phyloP scores from a whole-genome alignment of 1,140 invertebrate genomes.

The Drosophila albomicans region DNA sequence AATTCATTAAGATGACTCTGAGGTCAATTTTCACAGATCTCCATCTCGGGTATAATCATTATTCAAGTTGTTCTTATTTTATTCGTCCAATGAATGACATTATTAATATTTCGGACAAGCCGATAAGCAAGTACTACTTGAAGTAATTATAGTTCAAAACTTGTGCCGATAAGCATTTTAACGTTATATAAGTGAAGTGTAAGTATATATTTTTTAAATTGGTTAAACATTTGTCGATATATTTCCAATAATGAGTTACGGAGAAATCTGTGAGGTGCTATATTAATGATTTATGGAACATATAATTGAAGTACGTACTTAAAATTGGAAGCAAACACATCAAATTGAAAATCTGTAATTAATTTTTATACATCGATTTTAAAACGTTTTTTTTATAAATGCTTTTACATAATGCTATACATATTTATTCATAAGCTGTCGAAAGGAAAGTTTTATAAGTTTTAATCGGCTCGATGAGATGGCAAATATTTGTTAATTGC shows the following conservation, averaged over 20 bases:
- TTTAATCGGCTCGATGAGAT: neutral
- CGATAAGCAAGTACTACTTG: constrained; percentile 25
- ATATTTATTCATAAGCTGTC: too few relatives aligned
- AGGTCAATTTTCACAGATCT: constrained; percentile 41
- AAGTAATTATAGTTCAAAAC: constrained; percentile 15
- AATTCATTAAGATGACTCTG: constrained; percentile 30
- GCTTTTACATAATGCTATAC: too few relatives aligned
- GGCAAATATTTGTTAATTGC: constrained; percentile 8
- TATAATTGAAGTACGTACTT: neutral
- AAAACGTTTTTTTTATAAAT: too few relatives aligned
- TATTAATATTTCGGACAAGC: neutral
- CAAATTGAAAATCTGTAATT: neutral
- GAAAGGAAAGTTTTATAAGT: constrained; percentile 10
- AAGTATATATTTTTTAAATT: neutral
- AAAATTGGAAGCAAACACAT: neutral
- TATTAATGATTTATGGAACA: neutral
- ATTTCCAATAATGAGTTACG: neutral
- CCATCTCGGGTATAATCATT: neutral
- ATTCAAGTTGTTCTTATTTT: neutral
- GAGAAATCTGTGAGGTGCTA: neutral
- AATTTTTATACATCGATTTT: neutral
- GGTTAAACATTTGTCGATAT: neutral
- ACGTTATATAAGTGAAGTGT: neutral
- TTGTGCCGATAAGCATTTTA: constrained; percentile 30
- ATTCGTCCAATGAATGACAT: neutral